Conservation (phyloP, 1,140 invertebrate species). For the Euura lappo region DNA sequence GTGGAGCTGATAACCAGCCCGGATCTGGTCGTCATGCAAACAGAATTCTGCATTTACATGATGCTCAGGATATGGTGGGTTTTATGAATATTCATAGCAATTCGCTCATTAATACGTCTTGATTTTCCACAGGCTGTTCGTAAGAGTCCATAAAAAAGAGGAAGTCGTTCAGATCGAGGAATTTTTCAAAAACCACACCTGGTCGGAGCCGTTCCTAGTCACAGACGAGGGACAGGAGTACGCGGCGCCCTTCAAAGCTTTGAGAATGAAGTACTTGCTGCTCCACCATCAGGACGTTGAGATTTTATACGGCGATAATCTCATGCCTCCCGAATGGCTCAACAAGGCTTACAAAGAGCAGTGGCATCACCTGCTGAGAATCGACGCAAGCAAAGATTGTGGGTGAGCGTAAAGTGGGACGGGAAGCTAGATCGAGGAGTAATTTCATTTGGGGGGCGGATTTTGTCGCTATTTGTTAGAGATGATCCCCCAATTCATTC, state of each 20-base stretch:
- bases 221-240: constrained; percentile 67
- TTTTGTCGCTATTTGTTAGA: neutral
- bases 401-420: constrained; percentile 60
- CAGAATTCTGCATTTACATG: constrained; percentile 81
- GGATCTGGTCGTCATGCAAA: constrained; percentile 78
- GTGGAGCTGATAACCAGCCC: constrained; percentile 68
- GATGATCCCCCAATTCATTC: neutral
- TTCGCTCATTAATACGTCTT: neutral
- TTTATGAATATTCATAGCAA: constrained; percentile 4
- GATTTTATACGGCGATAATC: constrained; percentile 71
- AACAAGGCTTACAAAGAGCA: constrained; percentile 69
- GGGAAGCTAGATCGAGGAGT: neutral
- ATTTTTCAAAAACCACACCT: constrained; percentile 50
- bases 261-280: constrained; percentile 74
- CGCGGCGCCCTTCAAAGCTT: constrained; percentile 66
- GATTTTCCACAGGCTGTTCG: constrained; percentile 43
- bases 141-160: constrained; percentile 43
- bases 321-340: constrained; percentile 75
- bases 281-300: constrained; percentile 76
- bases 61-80: constrained; percentile 73
- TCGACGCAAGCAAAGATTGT: constrained; percentile 74
- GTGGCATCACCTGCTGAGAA: constrained; percentile 73
- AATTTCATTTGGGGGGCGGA: constrained; percentile 3
- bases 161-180: constrained; percentile 57
- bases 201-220: constrained; percentile 63